Evolutionary conservation across 2,113 vertebrate genomes (phyloP).

Genomic region (Microtus ochrogaster): DNA sequence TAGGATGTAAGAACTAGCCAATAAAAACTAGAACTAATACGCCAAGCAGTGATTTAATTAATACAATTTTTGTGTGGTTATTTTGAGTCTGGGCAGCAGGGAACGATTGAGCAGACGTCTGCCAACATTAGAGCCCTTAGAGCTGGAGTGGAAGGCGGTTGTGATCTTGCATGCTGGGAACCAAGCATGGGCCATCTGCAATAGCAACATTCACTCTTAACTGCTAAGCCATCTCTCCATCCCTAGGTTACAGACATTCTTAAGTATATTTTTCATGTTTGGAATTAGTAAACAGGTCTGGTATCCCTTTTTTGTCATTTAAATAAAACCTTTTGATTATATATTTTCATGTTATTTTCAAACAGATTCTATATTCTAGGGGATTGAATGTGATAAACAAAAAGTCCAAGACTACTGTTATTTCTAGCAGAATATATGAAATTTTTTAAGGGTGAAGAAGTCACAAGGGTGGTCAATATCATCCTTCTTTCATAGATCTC

Average conservation of each 20-base stretch:
- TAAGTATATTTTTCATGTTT: slow-evolving; percentile 17
- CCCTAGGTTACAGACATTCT: background rate
- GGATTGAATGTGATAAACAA: background rate
- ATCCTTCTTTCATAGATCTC: slow-evolving; percentile 55
- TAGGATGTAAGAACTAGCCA: too few relatives aligned
- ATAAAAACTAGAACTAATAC: too few relatives aligned
- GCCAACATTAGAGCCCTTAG: background rate
- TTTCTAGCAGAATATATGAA: slow-evolving; percentile 16
- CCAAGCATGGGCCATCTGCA: background rate
- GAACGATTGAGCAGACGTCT: too few relatives aligned
- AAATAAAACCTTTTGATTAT: background rate
- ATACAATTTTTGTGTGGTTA: too few relatives aligned
- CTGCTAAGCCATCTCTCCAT: too few relatives aligned
- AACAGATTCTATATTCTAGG: background rate
- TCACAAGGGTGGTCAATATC: slow-evolving; percentile 39
- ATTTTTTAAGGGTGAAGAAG: slow-evolving; percentile 44
- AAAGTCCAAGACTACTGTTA: background rate
- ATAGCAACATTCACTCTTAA: background rate
- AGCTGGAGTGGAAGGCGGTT: too few relatives aligned
- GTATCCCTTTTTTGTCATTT: slow-evolving; percentile 3
- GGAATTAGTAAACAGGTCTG: background rate
- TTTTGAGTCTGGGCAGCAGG: too few relatives aligned
- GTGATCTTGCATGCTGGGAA: background rate
- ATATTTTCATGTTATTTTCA: background rate
- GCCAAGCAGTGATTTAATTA: too few relatives aligned